A percentile compares a stretch with the other conserved stretches of the same genome.
These are phyloP conservation scores for Coccyzus lansbergi DNA, from an alignment of 2,797 vertebrate genomes.

Conservation along the genomic window DNA sequence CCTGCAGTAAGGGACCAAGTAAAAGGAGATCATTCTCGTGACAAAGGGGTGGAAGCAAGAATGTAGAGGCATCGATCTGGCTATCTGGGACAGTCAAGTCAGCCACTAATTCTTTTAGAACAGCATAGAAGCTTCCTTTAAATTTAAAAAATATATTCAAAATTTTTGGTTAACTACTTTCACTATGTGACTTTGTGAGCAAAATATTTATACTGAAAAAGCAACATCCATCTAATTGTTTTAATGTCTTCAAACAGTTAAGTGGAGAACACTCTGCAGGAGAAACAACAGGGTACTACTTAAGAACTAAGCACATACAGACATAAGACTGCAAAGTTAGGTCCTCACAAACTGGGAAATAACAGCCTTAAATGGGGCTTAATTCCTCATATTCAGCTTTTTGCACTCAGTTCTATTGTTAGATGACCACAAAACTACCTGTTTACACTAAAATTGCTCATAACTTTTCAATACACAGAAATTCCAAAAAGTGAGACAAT, in stretches of 20 bases:
- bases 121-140: constrained; percentile 82
- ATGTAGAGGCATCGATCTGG: constrained; percentile 80
- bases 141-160: constrained; percentile 7
- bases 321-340: not conserved
- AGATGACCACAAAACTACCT: not conserved
- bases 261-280: not conserved
- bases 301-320: not conserved
- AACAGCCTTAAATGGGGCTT: not conserved
- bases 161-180: not conserved
- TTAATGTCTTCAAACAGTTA: not conserved
- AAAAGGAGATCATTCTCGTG: constrained; percentile 85
- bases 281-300: not conserved
- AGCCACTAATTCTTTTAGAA: constrained; percentile 88
- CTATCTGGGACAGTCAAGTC: constrained; percentile 86
- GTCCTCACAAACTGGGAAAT: not conserved
- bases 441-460: not conserved
- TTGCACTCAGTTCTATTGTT: not conserved
- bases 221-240: not conserved
- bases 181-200: not conserved
- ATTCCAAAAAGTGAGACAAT: not conserved
- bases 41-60: constrained; percentile 87
- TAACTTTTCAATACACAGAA: not conserved
- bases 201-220: not conserved
- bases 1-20: constrained; percentile 80
- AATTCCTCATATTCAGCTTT: not conserved